Evolutionary conservation across 2,113 vertebrate genomes (phyloP).

Genomic region (Vireo altiloquus): DNA sequence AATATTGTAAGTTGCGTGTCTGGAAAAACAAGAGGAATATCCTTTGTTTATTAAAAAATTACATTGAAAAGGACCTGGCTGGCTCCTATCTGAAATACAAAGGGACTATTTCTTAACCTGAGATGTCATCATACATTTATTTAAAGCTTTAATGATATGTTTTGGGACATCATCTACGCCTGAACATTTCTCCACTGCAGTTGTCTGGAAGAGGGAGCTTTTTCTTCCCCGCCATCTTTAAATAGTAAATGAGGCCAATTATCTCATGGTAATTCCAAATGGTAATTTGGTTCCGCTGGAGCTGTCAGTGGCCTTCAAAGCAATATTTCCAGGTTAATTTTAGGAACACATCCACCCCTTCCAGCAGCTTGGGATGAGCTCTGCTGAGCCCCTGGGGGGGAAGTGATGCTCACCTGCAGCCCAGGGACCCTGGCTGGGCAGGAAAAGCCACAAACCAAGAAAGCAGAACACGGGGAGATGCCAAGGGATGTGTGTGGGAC

Average conservation of each 20-base stretch:
- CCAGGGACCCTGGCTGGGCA: background rate
- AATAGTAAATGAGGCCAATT: conserved; percentile 59
- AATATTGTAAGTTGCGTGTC: background rate
- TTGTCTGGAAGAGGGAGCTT: background rate
- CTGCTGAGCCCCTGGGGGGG: background rate
- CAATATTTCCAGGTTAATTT: background rate
- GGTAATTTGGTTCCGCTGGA: background rate
- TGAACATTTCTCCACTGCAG: conserved; percentile 21
- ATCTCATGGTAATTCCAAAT: conserved; percentile 2
- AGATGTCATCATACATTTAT: conserved; percentile 32
- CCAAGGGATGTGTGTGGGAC: background rate
- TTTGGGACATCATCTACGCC: background rate
- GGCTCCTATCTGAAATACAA: background rate
- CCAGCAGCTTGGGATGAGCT: background rate
- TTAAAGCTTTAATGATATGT: conserved; percentile 53
- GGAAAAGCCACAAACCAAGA: background rate
- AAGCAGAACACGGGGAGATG: background rate
- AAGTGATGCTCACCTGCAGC: background rate
- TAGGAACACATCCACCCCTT: background rate
- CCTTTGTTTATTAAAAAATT: background rate
- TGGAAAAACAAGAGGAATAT: background rate
- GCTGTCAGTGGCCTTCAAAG: background rate
- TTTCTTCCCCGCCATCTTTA: background rate
- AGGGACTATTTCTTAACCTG: background rate
- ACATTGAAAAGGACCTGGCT: conserved; percentile 19